Conservation (phyloP, 2,888 invertebrate genomes). For the Dryocosmus kuriphilus region DNA sequence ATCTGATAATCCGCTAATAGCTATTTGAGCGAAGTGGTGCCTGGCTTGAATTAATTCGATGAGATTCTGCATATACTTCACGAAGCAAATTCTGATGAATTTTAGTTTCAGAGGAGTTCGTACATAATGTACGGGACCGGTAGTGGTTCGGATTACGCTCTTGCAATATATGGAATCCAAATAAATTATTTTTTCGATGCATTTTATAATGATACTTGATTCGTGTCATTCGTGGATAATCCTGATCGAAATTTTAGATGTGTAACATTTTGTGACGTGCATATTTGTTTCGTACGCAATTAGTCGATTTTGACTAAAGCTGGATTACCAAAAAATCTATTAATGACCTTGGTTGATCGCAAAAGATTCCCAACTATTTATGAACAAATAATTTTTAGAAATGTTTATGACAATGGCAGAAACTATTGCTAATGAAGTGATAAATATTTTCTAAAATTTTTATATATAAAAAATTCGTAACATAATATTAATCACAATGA, state of each 20-base stretch:
- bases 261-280: not conserved
- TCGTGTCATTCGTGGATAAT: not conserved
- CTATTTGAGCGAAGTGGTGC: conserved; percentile 46
- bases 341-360: too few relatives aligned
- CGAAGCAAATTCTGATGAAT: conserved; percentile 59
- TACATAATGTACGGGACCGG: conserved; percentile 44
- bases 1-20: conserved; percentile 55
- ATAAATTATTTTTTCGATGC: conserved; percentile 57
- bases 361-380: too few relatives aligned
- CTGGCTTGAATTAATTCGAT: conserved; percentile 61
- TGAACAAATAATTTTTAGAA: too few relatives aligned
- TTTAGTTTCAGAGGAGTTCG: conserved; percentile 56
- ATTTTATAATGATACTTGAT: conserved; percentile 34
- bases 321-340: not conserved
- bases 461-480: too few relatives aligned
- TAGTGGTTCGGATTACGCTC: conserved; percentile 51
- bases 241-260: not conserved
- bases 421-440: too few relatives aligned
- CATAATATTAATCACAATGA: too few relatives aligned
- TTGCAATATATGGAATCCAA: conserved; percentile 58
- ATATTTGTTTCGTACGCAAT: not conserved
- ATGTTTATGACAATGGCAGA: too few relatives aligned
- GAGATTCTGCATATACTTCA: conserved; percentile 62
- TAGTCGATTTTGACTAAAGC: not conserved
- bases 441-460: too few relatives aligned